phyloP scores from a whole-genome alignment of 2,113 vertebrate genomes.

The Aptenodytes forsteri region DNA sequence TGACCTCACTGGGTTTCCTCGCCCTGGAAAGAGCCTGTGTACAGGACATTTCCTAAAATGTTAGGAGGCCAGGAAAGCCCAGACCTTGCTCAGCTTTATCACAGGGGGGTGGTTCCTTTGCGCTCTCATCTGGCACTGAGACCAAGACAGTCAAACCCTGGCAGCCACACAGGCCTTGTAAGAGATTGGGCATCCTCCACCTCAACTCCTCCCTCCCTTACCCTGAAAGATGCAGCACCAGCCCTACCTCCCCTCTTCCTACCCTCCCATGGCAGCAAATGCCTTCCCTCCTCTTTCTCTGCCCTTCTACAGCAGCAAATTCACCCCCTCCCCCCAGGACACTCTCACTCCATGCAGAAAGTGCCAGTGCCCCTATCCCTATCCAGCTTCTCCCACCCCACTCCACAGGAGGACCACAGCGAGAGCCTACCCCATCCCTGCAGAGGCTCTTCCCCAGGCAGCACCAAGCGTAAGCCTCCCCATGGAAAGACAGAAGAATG shows the following conservation, averaged over 20 bases:
- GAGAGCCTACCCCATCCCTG: fast-evolving
- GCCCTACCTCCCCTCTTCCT: not conserved
- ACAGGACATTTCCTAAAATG: not conserved
- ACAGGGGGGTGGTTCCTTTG: not conserved
- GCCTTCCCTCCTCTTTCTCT: not conserved
- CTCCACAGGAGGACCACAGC: not conserved
- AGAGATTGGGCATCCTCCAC: not conserved
- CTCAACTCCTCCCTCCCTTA: not conserved
- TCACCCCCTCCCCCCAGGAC: not conserved
- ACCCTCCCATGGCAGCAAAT: not conserved
- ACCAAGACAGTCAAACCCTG: not conserved
- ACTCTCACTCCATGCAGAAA: not conserved
- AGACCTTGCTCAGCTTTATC: not conserved
- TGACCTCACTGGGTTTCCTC: fast-evolving
- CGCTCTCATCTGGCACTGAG: not conserved
- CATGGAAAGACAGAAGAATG: not conserved
- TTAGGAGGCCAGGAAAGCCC: not conserved
- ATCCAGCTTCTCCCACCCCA: not conserved
- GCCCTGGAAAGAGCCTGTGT: not conserved
- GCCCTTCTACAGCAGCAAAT: not conserved
- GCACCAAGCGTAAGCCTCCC: not conserved
- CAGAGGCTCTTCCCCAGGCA: not conserved
- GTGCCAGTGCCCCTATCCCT: not conserved
- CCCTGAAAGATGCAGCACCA: not conserved
- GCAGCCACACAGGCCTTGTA: not conserved